A percentile compares a stretch with the other conserved stretches of the same genome.
Evolutionary conservation across 2,113 vertebrate genomes (phyloP).

Genomic region (Caretta caretta): DNA sequence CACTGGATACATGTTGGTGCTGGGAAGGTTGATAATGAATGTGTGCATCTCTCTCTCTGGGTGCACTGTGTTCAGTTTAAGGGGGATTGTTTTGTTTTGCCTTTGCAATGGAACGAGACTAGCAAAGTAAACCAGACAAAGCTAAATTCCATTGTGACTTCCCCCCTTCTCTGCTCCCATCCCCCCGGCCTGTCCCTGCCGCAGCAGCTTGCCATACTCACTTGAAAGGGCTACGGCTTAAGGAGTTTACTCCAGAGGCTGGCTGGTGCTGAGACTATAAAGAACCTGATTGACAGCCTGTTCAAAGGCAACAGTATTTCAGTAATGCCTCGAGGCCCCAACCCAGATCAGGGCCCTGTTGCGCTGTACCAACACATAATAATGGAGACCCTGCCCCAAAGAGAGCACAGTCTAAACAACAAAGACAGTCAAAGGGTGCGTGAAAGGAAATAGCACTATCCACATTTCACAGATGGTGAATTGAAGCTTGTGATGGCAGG

Average conservation of each 20-base stretch:
- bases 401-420: neutral
- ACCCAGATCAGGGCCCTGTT: neutral
- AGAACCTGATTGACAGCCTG: fast-evolving
- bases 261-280: neutral
- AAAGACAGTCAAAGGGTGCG: neutral
- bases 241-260: neutral
- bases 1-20: neutral
- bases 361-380: neutral
- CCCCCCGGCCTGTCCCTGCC: neutral
- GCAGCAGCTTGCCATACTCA: neutral
- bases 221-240: fast-evolving
- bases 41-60: neutral
- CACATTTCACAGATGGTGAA: neutral
- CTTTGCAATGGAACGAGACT: neutral
- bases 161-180: neutral
- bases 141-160: no score
- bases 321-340: neutral
- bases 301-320: neutral
- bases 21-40: neutral
- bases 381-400: neutral
- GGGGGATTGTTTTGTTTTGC: neutral
- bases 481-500: neutral
- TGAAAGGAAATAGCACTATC: neutral
- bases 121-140: neutral
- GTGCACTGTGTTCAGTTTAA: neutral